phyloP scores from a whole-genome alignment of 2,888 invertebrate species.

The Pimpla rufipes region DNA sequence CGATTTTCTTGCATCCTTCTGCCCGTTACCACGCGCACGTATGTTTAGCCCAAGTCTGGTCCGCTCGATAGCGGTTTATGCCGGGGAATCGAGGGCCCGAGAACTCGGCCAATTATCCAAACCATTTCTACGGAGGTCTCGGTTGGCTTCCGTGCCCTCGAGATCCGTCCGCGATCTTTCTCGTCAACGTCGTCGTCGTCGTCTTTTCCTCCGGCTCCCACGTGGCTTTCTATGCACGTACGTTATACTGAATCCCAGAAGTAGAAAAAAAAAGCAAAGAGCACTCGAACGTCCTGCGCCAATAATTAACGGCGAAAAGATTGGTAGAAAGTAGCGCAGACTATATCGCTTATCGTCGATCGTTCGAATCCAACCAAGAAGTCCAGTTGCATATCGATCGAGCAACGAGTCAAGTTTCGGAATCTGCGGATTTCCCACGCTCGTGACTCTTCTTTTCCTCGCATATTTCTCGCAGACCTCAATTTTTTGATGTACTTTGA shows the following conservation, averaged over 20 bases:
- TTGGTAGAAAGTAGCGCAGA: conserved; percentile 26
- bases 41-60: neutral
- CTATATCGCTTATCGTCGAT: conserved; percentile 40
- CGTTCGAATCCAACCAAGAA: conserved; percentile 35
- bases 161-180: conserved; percentile 62
- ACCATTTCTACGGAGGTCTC: conserved; percentile 58
- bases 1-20: neutral
- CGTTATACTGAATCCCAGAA: conserved; percentile 40
- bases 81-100: conserved; percentile 17
- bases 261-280: conserved; percentile 25
- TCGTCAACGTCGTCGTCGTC: conserved; percentile 50
- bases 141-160: conserved; percentile 58
- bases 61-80: neutral
- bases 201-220: conserved; percentile 11
- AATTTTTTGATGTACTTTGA: no score
- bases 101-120: conserved; percentile 63
- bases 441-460: conserved; percentile 50
- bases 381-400: conserved; percentile 22
- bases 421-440: conserved; percentile 30
- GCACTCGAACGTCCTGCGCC: conserved; percentile 33
- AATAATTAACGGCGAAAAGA: conserved; percentile 55
- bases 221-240: neutral
- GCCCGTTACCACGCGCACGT: neutral
- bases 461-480: conserved; percentile 48
- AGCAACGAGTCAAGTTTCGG: neutral